phyloP scores from a whole-genome alignment of 2,888 invertebrate species.

The Cepaea hortensis region DNA sequence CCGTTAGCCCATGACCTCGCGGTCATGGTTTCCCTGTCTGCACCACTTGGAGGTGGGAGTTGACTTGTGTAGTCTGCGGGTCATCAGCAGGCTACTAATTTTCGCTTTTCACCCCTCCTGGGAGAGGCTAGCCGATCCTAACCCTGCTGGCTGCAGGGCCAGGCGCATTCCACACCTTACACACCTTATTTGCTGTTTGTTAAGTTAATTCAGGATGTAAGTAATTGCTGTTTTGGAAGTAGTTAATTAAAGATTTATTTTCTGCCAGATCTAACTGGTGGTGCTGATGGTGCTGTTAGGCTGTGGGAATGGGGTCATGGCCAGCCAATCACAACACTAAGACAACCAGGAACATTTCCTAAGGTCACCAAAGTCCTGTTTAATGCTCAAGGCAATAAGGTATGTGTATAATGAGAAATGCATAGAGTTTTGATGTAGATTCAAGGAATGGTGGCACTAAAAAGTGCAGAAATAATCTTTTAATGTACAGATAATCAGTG shows the following conservation, averaged over 20 bases:
- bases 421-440: not conserved
- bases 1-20: too few species aligned
- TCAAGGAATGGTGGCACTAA: not conserved
- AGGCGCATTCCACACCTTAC: too few species aligned
- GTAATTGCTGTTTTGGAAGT: not conserved
- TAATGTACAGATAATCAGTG: too few species aligned
- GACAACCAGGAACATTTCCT: slow-evolving; percentile 73
- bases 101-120: too few species aligned
- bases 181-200: too few species aligned
- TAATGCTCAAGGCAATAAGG: slow-evolving; percentile 96
- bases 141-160: too few species aligned
- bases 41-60: too few species aligned
- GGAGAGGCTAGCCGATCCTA: too few species aligned
- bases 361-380: slow-evolving; percentile 94
- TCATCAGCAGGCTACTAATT: too few species aligned
- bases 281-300: slow-evolving; percentile 81
- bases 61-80: too few species aligned
- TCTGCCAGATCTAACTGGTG: slow-evolving; percentile 89
- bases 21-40: too few species aligned
- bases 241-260: slow-evolving; percentile 78
- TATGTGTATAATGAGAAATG: slow-evolving; percentile 49
- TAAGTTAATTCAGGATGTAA: too few species aligned
- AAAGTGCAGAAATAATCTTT: not conserved
- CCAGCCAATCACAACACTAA: slow-evolving; percentile 69
- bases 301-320: slow-evolving; percentile 98